These are phyloP conservation scores for Chrysemys picta DNA, from an alignment of 2,113 vertebrate genomes.

Conservation along the genomic window DNA sequence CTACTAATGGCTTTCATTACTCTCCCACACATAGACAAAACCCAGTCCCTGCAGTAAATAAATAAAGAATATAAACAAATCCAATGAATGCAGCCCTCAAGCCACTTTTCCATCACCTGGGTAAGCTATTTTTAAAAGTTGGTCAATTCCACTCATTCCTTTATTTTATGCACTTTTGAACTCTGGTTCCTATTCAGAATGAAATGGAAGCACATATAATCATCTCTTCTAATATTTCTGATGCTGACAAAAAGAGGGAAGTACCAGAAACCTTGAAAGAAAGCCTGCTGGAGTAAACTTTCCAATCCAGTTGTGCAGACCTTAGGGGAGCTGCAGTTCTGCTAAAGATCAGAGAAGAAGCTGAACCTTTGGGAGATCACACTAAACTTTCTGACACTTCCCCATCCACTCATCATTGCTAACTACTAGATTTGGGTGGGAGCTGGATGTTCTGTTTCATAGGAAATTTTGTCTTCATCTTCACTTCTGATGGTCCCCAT, in stretches of 20 bases:
- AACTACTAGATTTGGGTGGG: background rate
- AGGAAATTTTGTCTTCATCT: background rate
- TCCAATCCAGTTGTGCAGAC: background rate
- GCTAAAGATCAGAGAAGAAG: background rate
- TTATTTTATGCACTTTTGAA: background rate
- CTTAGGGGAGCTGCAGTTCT: background rate
- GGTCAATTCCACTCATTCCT: background rate
- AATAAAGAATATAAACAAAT: background rate
- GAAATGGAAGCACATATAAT: background rate
- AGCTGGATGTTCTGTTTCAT: background rate
- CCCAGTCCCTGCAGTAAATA: background rate
- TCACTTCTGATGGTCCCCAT: background rate
- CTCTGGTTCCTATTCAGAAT: background rate
- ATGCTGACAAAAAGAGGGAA: background rate
- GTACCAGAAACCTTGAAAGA: background rate
- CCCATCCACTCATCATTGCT: background rate
- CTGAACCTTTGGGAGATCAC: background rate
- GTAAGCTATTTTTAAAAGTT: background rate
- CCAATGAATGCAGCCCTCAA: background rate
- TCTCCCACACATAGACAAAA: background rate
- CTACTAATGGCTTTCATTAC: slow-evolving; percentile 68
- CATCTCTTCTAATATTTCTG: background rate
- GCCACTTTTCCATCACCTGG: background rate
- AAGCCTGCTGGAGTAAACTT: background rate
- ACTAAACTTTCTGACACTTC: background rate